Conservation (phyloP, 2,113 vertebrate species). For the Dissostichus mawsoni region DNA sequence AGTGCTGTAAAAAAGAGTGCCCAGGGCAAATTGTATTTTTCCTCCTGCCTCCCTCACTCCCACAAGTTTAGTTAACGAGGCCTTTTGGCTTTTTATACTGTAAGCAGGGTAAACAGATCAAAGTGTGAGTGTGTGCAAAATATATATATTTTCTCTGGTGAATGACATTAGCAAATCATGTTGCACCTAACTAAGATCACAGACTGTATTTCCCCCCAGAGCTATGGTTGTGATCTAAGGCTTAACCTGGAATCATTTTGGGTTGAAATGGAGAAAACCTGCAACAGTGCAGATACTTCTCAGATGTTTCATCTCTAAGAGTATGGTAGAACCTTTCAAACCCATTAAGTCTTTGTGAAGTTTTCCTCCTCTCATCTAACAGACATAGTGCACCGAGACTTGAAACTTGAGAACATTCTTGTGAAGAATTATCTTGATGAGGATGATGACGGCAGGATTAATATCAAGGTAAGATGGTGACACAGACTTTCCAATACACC, state of each 20-base stretch:
- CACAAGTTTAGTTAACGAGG: conserved; percentile 53
- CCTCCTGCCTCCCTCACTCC: conserved; percentile 43
- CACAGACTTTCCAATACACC: conserved; percentile 21
- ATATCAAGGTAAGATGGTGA: conserved; percentile 87
- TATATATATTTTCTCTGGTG: neutral
- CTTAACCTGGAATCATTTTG: neutral
- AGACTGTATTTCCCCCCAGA: neutral
- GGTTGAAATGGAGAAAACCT: neutral
- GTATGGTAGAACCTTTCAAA: too few relatives aligned
- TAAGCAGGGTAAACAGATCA: conserved; percentile 16
- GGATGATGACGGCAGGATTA: conserved; percentile 83
- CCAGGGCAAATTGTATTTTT: conserved; percentile 48
- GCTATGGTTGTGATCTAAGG: neutral
- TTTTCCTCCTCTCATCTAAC: conserved; percentile 64
- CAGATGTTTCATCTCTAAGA: neutral
- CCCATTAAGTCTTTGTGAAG: neutral
- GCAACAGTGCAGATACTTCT: neutral
- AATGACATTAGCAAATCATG: conserved; percentile 21
- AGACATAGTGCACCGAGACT: conserved; percentile 90
- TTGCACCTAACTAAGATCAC: conserved; percentile 1
- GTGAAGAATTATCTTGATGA: conserved; percentile 87
- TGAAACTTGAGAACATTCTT: conserved; percentile 94
- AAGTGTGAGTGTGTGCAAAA: neutral
- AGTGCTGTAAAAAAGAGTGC: conserved; percentile 38
- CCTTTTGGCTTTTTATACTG: conserved; percentile 27